Conservation (phyloP, 2,113 vertebrate genomes). For the Vulpes vulpes region DNA sequence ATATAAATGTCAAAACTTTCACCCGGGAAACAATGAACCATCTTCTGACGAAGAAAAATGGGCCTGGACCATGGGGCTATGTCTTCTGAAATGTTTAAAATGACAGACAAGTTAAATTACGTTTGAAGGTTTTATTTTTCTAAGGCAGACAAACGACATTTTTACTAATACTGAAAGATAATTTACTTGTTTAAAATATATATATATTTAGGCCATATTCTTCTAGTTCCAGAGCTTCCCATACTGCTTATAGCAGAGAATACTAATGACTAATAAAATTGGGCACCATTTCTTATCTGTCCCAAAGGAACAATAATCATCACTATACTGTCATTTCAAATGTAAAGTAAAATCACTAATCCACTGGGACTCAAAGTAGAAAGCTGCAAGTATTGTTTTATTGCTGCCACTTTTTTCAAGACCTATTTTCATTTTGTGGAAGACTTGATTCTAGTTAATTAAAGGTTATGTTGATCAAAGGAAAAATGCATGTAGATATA, state of each 20-base stretch:
- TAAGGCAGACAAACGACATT: constrained; percentile 54
- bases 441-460: constrained; percentile 63
- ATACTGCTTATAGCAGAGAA: constrained; percentile 71
- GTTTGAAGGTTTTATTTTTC: constrained; percentile 55
- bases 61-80: not conserved
- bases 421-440: constrained; percentile 39
- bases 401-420: constrained; percentile 53
- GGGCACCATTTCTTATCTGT: constrained; percentile 69
- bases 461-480: constrained; percentile 34
- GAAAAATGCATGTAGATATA: not conserved
- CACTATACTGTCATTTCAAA: constrained; percentile 77
- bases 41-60: constrained; percentile 53
- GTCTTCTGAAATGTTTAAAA: constrained; percentile 33
- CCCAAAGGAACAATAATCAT: constrained; percentile 81
- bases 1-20: constrained; percentile 58
- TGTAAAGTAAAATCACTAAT: constrained; percentile 72
- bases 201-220: constrained; percentile 66
- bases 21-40: not conserved
- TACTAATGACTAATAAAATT: constrained; percentile 79
- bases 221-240: constrained; percentile 70
- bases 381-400: constrained; percentile 75
- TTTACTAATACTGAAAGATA: constrained; percentile 52
- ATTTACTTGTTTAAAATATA: constrained; percentile 79
- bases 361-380: constrained; percentile 68
- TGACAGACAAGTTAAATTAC: constrained; percentile 46